phyloP scores from a whole-genome alignment of 2,797 vertebrate genomes.

The Sebastes jordani region DNA sequence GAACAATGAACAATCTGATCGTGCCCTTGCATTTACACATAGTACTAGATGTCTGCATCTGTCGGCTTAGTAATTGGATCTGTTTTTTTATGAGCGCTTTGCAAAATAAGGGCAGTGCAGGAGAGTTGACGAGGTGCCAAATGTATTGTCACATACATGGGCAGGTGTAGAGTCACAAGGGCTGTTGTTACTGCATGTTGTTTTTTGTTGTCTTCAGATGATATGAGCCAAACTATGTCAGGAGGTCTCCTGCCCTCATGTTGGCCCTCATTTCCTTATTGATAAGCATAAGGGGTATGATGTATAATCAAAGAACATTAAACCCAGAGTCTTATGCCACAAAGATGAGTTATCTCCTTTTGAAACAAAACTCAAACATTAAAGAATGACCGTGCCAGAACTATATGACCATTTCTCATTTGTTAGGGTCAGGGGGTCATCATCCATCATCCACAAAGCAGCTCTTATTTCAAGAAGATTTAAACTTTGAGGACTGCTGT shows the following conservation, averaged over 20 bases:
- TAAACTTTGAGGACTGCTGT: slow-evolving; percentile 11
- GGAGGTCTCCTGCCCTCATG: slow-evolving; percentile 13
- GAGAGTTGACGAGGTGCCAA: slow-evolving; percentile 48
- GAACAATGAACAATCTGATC: slow-evolving; percentile 58
- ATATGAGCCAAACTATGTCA: slow-evolving; percentile 31
- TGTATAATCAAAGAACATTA: neutral
- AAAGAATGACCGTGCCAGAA: neutral
- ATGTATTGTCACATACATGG: slow-evolving; percentile 38
- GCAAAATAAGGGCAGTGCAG: slow-evolving; percentile 43
- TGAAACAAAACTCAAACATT: slow-evolving; percentile 17
- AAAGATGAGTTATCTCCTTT: neutral
- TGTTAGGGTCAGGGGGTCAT: slow-evolving; percentile 2
- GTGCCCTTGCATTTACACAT: slow-evolving; percentile 60
- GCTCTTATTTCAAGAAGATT: slow-evolving; percentile 40
- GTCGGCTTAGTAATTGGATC: slow-evolving; percentile 62
- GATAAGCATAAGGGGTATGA: neutral
- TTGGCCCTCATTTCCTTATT: slow-evolving; percentile 24
- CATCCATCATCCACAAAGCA: slow-evolving; percentile 32
- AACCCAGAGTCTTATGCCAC: neutral
- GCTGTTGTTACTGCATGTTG: slow-evolving; percentile 26
- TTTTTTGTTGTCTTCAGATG: slow-evolving; percentile 42
- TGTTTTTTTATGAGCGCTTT: slow-evolving; percentile 54
- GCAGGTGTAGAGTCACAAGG: slow-evolving; percentile 33
- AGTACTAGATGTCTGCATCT: slow-evolving; percentile 60
- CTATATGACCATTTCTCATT: slow-evolving; percentile 7